Conservation (phyloP, 2,797 vertebrate species). For the Poliocrania exsul region DNA sequence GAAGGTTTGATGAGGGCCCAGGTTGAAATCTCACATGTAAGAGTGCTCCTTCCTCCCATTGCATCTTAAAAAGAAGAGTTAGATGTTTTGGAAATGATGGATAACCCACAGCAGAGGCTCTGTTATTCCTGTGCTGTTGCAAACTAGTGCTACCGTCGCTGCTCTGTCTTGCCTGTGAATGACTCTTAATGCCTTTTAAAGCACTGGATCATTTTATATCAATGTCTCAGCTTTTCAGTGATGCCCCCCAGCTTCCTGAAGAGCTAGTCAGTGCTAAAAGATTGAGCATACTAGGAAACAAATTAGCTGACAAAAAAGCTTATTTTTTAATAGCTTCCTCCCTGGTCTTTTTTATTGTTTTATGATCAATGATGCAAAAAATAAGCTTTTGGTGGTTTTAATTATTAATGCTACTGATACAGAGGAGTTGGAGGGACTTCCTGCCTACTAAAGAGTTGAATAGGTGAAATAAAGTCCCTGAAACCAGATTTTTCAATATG, state of each 20-base stretch:
- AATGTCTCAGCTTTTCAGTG: background rate
- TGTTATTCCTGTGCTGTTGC: background rate
- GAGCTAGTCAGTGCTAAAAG: background rate
- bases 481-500: background rate
- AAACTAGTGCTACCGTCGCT: background rate
- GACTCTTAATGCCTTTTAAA: background rate
- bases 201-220: background rate
- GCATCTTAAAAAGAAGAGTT: background rate
- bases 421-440: background rate
- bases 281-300: background rate
- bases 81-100: background rate
- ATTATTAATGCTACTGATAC: background rate
- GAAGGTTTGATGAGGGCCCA: background rate
- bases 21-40: background rate
- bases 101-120: background rate
- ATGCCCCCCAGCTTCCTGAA: background rate
- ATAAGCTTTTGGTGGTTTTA: background rate
- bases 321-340: background rate
- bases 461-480: background rate
- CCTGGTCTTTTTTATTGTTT: background rate
- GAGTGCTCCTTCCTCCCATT: background rate
- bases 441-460: background rate
- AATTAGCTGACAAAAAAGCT: background rate
- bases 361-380: background rate
- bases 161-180: background rate